A percentile compares a stretch with the other conserved stretches of the same genome.
phyloP scores from a whole-genome alignment of 1,140 invertebrate genomes.

The Apolygus lucorum region DNA sequence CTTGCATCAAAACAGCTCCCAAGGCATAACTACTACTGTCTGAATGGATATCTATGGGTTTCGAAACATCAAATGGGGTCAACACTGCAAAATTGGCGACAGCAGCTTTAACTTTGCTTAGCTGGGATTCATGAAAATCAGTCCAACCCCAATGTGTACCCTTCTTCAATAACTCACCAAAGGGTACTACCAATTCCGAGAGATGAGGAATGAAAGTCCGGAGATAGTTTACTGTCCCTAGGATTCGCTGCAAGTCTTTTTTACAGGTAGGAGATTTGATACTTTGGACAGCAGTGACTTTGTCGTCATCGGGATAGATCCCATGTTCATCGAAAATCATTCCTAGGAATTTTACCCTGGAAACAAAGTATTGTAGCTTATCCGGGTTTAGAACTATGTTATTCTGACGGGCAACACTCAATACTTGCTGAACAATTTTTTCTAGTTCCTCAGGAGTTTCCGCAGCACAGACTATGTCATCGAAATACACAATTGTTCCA shows the following conservation, averaged over 20 bases:
- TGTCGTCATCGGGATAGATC: no score
- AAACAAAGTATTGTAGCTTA: no score
- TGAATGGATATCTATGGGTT: constrained; percentile 32
- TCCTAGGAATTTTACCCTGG: no score
- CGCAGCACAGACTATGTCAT: no score
- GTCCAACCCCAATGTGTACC: constrained; percentile 34
- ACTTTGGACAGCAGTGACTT: no score
- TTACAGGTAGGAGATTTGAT: no score
- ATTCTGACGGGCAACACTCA: no score
- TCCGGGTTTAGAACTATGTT: no score
- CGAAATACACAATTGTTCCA: no score
- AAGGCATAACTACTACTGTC: constrained; percentile 35
- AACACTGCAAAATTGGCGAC: constrained; percentile 33
- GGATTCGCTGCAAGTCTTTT: constrained; percentile 38
- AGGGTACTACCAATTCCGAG: constrained; percentile 29
- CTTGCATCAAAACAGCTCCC: constrained; percentile 34
- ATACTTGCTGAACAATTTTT: no score
- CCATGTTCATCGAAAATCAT: no score
- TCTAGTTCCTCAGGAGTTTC: no score
- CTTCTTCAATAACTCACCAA: constrained; percentile 35
- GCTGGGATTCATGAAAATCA: constrained; percentile 29
- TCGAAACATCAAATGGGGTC: constrained; percentile 31
- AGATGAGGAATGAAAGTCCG: constrained; percentile 35
- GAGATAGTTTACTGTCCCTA: constrained; percentile 41
- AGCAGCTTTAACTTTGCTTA: constrained; percentile 34